These are phyloP conservation scores for Schizopygopsis pylzovi DNA, from an alignment of 2,797 vertebrate species.

Conservation along the genomic window DNA sequence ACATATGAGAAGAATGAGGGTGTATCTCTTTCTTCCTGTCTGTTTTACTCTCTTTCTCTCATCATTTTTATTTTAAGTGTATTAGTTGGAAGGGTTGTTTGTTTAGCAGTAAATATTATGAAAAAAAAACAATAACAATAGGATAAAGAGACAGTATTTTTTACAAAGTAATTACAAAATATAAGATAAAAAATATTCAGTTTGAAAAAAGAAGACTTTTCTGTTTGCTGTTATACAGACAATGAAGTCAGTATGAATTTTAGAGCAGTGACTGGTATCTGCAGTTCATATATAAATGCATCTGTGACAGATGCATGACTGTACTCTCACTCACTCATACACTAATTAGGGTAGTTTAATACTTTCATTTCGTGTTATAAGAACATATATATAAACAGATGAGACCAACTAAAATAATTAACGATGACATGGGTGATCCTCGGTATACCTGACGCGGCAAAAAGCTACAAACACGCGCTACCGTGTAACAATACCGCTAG, in stretches of 20 bases:
- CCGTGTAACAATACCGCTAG: background rate
- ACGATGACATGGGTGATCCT: background rate
- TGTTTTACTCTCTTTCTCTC: background rate
- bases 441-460: background rate
- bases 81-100: background rate
- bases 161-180: background rate
- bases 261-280: background rate
- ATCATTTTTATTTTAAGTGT: background rate
- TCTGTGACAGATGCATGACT: conserved; percentile 23
- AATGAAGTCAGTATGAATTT: conserved; percentile 25
- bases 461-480: background rate
- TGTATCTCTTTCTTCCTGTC: conserved; percentile 30
- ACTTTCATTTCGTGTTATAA: background rate
- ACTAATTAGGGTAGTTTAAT: background rate
- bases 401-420: background rate
- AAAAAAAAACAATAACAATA: background rate
- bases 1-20: conserved; percentile 53
- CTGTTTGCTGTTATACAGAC: too few relatives aligned
- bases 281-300: conserved; percentile 14
- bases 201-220: background rate
- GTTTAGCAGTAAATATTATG: background rate
- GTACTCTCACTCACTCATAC: background rate
- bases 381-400: background rate
- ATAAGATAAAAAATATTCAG: background rate
- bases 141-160: too few relatives aligned